Conservation (phyloP, 1,140 invertebrate species). For the Cydia fagiglandana region DNA sequence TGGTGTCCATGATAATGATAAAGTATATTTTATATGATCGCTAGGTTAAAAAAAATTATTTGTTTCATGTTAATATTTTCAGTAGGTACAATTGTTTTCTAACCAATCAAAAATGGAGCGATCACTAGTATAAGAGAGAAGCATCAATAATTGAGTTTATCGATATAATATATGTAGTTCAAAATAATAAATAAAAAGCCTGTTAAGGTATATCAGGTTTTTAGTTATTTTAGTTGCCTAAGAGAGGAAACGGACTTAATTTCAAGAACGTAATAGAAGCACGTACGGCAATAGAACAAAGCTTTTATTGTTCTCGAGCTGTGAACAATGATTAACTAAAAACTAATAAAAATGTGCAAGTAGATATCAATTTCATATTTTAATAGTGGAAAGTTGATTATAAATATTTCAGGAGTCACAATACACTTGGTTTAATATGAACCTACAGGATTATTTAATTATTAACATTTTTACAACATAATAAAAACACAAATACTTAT, state of each 20-base stretch:
- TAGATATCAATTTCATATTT: slow-evolving; percentile 12
- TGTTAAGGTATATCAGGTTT: background rate
- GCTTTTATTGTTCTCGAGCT: background rate
- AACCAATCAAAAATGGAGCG: too few species aligned
- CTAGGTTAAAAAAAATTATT: too few species aligned
- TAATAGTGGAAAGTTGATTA: background rate
- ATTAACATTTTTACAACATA: too few species aligned
- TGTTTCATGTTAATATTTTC: too few species aligned
- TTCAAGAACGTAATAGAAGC: background rate
- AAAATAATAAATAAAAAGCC: background rate
- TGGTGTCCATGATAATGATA: too few species aligned
- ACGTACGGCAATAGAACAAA: slow-evolving; percentile 8
- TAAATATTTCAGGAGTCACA: too few species aligned
- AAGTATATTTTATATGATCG: too few species aligned
- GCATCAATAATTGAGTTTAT: background rate
- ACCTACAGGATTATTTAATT: too few species aligned
- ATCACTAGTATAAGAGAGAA: too few species aligned
- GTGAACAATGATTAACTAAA: slow-evolving; percentile 7
- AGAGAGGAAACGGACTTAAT: slow-evolving; percentile 5
- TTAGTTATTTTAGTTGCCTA: background rate
- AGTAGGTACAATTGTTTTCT: too few species aligned
- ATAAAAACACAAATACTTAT: too few species aligned
- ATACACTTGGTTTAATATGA: too few species aligned
- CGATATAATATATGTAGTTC: background rate
- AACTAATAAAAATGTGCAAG: background rate